phyloP scores from a whole-genome alignment of 2,888 invertebrate species.

The Coremacera marginata region DNA sequence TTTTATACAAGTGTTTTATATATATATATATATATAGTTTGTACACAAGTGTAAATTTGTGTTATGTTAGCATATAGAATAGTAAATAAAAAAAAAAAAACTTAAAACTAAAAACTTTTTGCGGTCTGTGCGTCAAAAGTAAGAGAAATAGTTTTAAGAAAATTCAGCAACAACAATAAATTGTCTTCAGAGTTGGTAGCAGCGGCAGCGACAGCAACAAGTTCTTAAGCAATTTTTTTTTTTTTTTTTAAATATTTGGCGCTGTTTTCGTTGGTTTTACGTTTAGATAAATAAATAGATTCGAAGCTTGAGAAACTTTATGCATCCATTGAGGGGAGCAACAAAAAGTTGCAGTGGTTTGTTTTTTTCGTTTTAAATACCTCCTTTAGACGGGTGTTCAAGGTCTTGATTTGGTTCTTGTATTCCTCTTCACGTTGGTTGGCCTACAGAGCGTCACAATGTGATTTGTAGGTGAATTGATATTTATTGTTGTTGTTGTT shows the following conservation, averaged over 20 bases:
- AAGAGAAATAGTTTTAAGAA: background rate
- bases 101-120: background rate
- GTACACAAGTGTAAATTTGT: background rate
- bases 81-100: background rate
- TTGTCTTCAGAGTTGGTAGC: background rate
- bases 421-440: constrained; percentile 99
- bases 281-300: background rate
- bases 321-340: constrained; percentile 30
- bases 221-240: background rate
- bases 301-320: constrained; percentile 34
- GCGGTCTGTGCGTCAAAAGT: background rate
- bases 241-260: background rate
- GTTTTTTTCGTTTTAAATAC: constrained; percentile 70
- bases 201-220: constrained; percentile 16
- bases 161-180: constrained; percentile 20
- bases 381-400: constrained; percentile 99
- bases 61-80: background rate
- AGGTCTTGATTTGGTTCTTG: constrained; percentile 99
- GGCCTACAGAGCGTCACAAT: constrained; percentile 75
- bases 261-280: constrained; percentile 3
- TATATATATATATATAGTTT: background rate
- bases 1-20: constrained; percentile 41
- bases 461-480: background rate
- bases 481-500: constrained; percentile 25
- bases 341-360: background rate